These are phyloP conservation scores for Drosophila kepulauana DNA, from an alignment of 1,140 invertebrate species.

Conservation along the genomic window DNA sequence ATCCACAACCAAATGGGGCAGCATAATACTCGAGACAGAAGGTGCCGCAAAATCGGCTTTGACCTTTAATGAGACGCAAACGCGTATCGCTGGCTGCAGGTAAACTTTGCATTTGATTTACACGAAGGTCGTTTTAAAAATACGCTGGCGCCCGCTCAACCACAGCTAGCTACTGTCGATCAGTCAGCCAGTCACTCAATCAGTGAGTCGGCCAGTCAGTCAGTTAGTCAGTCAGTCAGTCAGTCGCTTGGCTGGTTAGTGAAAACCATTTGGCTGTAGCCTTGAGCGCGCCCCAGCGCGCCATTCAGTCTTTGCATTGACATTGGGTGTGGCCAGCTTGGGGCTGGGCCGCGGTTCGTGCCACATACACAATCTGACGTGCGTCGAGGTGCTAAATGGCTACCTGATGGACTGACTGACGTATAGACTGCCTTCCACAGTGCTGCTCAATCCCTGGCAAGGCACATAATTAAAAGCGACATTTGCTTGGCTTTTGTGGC, in stretches of 20 bases:
- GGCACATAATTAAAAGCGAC: conserved; percentile 76
- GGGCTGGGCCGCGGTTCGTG: conserved; percentile 23
- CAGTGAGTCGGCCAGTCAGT: conserved; percentile 23
- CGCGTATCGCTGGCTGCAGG: conserved; percentile 61
- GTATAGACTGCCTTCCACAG: not conserved
- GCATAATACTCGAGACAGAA: conserved; percentile 39
- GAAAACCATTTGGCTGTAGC: conserved; percentile 59
- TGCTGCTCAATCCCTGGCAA: conserved; percentile 47
- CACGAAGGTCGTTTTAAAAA: conserved; percentile 80
- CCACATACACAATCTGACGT: conserved; percentile 56
- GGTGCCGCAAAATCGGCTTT: conserved; percentile 67
- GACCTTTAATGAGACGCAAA: conserved; percentile 75
- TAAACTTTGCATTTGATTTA: conserved; percentile 79
- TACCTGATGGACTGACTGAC: conserved; percentile 21
- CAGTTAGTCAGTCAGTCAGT: conserved; percentile 2
- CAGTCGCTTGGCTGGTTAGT: not conserved
- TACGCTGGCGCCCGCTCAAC: conserved; percentile 48
- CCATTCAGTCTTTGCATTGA: conserved; percentile 57
- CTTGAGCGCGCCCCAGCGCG: conserved; percentile 74
- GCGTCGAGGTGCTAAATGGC: conserved; percentile 75
- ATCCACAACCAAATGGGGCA: conserved; percentile 4
- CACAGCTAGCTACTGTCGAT: conserved; percentile 55
- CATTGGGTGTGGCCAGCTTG: conserved; percentile 68
- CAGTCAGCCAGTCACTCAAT: conserved; percentile 46
- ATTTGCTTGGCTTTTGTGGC: conserved; percentile 72